These are phyloP conservation scores for Drosophila orena DNA, from an alignment of 1,140 invertebrate genomes.

Conservation along the genomic window DNA sequence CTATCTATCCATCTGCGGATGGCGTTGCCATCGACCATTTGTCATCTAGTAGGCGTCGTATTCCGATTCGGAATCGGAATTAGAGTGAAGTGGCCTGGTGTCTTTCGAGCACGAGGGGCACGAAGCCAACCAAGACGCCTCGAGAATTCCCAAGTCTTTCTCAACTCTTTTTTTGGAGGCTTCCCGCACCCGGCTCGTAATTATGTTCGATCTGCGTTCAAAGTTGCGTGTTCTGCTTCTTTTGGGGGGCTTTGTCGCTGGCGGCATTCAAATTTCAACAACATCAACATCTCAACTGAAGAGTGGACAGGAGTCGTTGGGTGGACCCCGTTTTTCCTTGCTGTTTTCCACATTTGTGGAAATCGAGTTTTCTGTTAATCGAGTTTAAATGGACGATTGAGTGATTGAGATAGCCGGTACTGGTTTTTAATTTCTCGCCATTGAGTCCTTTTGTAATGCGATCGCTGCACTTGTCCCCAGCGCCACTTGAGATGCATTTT, in stretches of 20 bases:
- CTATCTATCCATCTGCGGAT: constrained; percentile 23
- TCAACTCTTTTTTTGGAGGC: constrained; percentile 15
- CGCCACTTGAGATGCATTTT: constrained; percentile 38
- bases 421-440: constrained; percentile 10
- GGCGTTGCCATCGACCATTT: constrained; percentile 46
- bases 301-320: constrained; percentile 11
- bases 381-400: constrained; percentile 73
- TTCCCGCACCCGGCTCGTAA: constrained; percentile 27
- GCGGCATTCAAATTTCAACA: constrained; percentile 64
- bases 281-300: constrained; percentile 69
- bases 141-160: constrained; percentile 1
- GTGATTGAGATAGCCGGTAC: constrained; percentile 52
- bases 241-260: constrained; percentile 17
- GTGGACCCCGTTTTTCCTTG: not conserved
- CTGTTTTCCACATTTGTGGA: constrained; percentile 25
- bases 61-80: constrained; percentile 24
- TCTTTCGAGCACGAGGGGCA: not conserved
- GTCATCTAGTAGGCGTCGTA: constrained; percentile 57
- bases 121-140: constrained; percentile 19
- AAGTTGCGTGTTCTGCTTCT: constrained; percentile 11
- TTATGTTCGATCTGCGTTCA: constrained; percentile 33
- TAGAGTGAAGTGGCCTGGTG: constrained; percentile 6
- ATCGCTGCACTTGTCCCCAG: constrained; percentile 28
- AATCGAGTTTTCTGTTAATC: constrained; percentile 61
- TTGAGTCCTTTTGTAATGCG: constrained; percentile 22